Evolutionary conservation across 64 coral and sea anemone genomes (phyloP).

Genomic region (Exaiptasia diaphana): DNA sequence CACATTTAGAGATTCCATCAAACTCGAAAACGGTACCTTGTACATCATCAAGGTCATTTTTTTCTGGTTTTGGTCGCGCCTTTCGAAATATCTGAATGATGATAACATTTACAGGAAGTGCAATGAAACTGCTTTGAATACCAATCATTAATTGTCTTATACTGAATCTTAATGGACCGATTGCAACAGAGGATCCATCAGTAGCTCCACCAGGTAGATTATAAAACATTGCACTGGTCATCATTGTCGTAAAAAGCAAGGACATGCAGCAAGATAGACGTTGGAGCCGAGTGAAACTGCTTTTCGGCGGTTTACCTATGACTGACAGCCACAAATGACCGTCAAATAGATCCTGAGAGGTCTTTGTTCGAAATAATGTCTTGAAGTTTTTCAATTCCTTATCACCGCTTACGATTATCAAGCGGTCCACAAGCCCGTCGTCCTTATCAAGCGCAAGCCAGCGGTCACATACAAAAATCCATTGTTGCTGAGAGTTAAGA

Average conservation of each 20-base stretch:
- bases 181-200: not conserved
- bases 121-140: slow-evolving; percentile 58
- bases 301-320: slow-evolving; percentile 43
- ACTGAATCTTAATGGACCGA: slow-evolving; percentile 43
- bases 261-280: slow-evolving; percentile 56
- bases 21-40: not conserved
- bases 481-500: not conserved
- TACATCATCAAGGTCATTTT: not conserved
- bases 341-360: slow-evolving; percentile 30
- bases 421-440: slow-evolving; percentile 16
- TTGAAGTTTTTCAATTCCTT: slow-evolving; percentile 41
- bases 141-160: slow-evolving; percentile 40
- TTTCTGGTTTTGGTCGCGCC: not conserved
- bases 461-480: slow-evolving; percentile 46
- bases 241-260: slow-evolving; percentile 50
- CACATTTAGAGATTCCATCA: not conserved
- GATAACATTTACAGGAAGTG: slow-evolving; percentile 39
- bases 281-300: slow-evolving; percentile 63
- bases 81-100: slow-evolving; percentile 55
- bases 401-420: not conserved
- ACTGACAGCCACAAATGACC: slow-evolving; percentile 70
- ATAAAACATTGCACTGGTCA: slow-evolving; percentile 59
- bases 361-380: slow-evolving; percentile 17
- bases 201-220: not conserved
- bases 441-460: slow-evolving; percentile 65